phyloP scores from a whole-genome alignment of 2,888 invertebrate genomes.

The Ormyrus rosae region DNA sequence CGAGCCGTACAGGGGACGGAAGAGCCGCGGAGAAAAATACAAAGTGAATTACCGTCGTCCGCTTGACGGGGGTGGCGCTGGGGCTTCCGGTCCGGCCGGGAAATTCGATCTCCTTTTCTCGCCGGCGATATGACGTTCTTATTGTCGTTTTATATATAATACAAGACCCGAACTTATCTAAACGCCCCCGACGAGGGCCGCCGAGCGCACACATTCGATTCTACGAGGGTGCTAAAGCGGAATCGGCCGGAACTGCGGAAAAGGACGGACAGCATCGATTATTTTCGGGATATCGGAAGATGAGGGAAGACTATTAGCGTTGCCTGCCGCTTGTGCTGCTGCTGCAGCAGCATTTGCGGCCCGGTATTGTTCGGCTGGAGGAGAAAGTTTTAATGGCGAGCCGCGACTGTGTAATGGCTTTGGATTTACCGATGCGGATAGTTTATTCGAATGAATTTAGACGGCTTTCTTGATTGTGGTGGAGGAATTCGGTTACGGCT shows the following conservation, averaged over 20 bases:
- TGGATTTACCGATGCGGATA: neutral
- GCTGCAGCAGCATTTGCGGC: no score
- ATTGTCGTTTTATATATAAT: neutral
- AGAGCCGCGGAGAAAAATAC: slow-evolving; percentile 18
- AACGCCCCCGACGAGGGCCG: neutral
- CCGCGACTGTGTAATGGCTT: neutral
- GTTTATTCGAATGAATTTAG: neutral
- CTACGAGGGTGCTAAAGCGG: no score
- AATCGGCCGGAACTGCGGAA: neutral
- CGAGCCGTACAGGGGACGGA: no score
- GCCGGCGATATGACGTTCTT: slow-evolving; percentile 18
- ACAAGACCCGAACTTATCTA: no score
- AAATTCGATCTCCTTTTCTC: slow-evolving; percentile 36
- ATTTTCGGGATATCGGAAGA: no score
- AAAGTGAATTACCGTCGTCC: slow-evolving; percentile 44
- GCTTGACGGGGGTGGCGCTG: neutral
- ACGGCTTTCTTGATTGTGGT: slow-evolving; percentile 1
- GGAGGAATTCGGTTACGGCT: neutral
- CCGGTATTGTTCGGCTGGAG: no score
- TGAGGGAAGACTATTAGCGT: no score
- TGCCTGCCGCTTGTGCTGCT: no score
- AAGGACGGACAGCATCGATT: neutral
- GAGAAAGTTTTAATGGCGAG: neutral
- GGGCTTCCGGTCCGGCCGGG: slow-evolving; percentile 9
- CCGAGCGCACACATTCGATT: neutral